These are phyloP conservation scores for Epizoanthus scotinus DNA, from an alignment of 92 coral and sea anemone genomes.

Conservation along the genomic window DNA sequence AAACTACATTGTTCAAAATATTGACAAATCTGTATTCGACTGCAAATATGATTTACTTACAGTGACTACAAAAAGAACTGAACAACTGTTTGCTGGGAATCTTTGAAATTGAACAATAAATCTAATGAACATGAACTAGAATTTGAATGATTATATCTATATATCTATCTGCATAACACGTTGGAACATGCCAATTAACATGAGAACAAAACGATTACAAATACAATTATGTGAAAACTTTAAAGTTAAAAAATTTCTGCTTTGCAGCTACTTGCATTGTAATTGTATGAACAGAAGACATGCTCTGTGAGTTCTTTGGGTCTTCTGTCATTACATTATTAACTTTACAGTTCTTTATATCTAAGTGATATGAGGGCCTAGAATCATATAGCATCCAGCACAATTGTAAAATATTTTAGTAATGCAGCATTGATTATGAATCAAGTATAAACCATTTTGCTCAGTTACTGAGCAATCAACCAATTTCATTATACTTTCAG, in stretches of 20 bases:
- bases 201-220: conserved; percentile 20
- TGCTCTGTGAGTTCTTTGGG: neutral
- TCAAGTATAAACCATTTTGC: neutral
- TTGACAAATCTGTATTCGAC: too few species aligned
- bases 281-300: conserved; percentile 34
- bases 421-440: conserved; percentile 10
- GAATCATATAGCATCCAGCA: conserved; percentile 7
- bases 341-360: neutral
- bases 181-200: neutral
- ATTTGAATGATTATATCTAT: conserved; percentile 24
- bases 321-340: conserved; percentile 17
- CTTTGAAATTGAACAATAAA: conserved; percentile 18
- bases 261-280: conserved; percentile 38
- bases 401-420: neutral
- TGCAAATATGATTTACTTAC: neutral
- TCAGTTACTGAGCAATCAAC: conserved; percentile 16
- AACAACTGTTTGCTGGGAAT: conserved; percentile 11
- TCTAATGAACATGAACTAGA: conserved; percentile 21
- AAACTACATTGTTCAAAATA: too few species aligned
- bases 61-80: neutral
- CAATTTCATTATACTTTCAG: neutral
- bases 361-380: neutral
- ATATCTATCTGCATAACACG: neutral
- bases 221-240: conserved; percentile 32
- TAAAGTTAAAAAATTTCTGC: conserved; percentile 45